These are phyloP conservation scores for Chaetorhynchus papuensis DNA, from an alignment of 2,113 vertebrate species.

Conservation along the genomic window DNA sequence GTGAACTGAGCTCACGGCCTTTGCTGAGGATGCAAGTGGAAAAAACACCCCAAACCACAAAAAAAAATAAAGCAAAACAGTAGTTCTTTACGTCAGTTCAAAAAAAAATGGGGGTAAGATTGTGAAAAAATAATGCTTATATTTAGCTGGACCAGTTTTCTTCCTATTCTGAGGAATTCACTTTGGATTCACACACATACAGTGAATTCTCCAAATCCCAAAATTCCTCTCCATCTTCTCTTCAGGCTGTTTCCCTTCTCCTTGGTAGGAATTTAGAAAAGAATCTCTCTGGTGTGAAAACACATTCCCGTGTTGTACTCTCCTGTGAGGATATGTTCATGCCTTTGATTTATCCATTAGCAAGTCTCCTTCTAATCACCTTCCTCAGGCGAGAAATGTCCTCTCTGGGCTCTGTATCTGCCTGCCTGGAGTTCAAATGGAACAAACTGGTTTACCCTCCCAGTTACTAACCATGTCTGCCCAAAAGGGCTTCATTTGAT, in stretches of 20 bases:
- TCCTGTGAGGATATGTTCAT: not conserved
- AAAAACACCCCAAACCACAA: not conserved
- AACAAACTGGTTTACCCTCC: not conserved
- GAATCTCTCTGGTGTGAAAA: not conserved
- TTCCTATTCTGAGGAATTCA: not conserved
- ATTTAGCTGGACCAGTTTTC: not conserved
- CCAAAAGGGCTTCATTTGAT: not conserved
- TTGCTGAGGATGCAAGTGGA: not conserved
- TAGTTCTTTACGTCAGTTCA: not conserved
- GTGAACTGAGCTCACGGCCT: not conserved
- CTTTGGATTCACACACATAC: not conserved
- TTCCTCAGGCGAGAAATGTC: not conserved
- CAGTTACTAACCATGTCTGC: not conserved
- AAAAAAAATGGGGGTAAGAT: not conserved
- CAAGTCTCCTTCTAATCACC: not conserved
- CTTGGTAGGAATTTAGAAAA: not conserved
- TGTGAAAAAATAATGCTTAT: not conserved
- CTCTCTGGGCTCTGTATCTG: not conserved
- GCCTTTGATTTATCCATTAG: conserved; percentile 16
- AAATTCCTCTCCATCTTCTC: not conserved
- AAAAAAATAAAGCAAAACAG: not conserved
- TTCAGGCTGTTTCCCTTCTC: not conserved
- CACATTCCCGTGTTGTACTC: not conserved
- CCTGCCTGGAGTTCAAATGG: not conserved
- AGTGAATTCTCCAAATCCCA: not conserved